Conservation (phyloP, 2,888 invertebrate species). For the Hirtodrosophila cameraria region DNA sequence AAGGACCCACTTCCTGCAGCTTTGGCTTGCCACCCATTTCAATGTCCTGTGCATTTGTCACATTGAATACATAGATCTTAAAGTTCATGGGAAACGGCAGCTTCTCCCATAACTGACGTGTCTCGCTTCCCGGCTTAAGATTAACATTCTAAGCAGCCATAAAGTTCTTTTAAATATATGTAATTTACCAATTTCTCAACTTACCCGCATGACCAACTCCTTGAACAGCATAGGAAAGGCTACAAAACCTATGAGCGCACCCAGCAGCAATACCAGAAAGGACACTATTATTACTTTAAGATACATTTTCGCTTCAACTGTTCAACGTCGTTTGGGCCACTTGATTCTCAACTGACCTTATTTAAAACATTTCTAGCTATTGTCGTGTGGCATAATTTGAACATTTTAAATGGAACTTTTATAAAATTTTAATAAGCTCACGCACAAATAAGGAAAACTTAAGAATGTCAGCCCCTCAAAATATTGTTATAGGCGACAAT, state of each 20-base stretch:
- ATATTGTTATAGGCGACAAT: conserved; percentile 1
- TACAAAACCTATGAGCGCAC: conserved; percentile 88
- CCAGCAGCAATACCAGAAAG: conserved; percentile 85
- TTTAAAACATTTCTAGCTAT: conserved; percentile 27
- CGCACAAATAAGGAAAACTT: neutral
- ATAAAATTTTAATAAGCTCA: conserved; percentile 34
- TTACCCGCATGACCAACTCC: conserved; percentile 87
- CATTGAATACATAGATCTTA: conserved; percentile 91
- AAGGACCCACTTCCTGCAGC: conserved; percentile 91
- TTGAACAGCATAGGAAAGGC: conserved; percentile 88
- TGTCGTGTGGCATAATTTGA: conserved; percentile 39
- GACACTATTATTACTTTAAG: conserved; percentile 85
- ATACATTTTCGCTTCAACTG: conserved; percentile 47
- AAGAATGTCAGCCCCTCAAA: too few relatives aligned
- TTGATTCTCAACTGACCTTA: conserved; percentile 4
- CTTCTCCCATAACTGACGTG: conserved; percentile 90
- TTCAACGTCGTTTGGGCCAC: conserved; percentile 12
- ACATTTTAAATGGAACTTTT: conserved; percentile 26
- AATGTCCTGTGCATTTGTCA: conserved; percentile 90
- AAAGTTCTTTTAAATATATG: neutral
- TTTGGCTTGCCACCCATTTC: conserved; percentile 88
- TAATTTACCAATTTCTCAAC: neutral
- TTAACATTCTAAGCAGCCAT: conserved; percentile 54
- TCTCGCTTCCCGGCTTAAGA: conserved; percentile 88
- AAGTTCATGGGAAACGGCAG: conserved; percentile 90